Evolutionary conservation across 2,888 invertebrate species (phyloP).

Genomic region (Eustalomyia histrio): DNA sequence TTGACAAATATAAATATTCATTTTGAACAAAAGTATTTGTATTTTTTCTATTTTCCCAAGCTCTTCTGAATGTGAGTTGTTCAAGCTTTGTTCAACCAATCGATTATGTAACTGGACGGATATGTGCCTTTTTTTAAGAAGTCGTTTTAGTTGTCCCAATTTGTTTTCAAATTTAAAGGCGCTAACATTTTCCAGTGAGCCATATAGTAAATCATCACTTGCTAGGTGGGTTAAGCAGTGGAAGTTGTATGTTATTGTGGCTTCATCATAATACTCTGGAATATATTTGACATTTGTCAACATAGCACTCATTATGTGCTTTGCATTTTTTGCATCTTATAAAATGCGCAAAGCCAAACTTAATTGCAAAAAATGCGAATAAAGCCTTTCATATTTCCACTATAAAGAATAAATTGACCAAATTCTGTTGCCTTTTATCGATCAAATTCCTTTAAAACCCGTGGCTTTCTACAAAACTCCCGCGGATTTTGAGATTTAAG

Average conservation of each 20-base stretch:
- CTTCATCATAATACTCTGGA: conserved; percentile 37
- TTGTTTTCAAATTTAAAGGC: conserved; percentile 37
- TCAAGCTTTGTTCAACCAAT: conserved; percentile 27
- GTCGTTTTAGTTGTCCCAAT: conserved; percentile 25
- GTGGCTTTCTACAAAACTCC: conserved; percentile 41
- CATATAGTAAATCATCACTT: conserved; percentile 36
- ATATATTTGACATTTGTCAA: conserved; percentile 32
- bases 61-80: conserved; percentile 12
- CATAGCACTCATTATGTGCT: conserved; percentile 23
- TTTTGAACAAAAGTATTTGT: conserved; percentile 41
- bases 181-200: conserved; percentile 28
- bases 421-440: conserved; percentile 51
- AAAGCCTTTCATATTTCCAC: conserved; percentile 9
- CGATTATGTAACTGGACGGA: conserved; percentile 32
- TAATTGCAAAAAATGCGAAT: conserved; percentile 33
- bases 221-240: conserved; percentile 42
- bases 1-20: conserved; percentile 42
- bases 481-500: conserved; percentile 28
- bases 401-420: conserved; percentile 23
- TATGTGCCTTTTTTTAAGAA: conserved; percentile 16
- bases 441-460: conserved; percentile 46
- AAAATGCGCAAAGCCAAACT: conserved; percentile 35
- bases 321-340: conserved; percentile 31
- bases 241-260: conserved; percentile 40
- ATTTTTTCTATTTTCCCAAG: conserved; percentile 22